phyloP scores from a whole-genome alignment of 1,140 invertebrate genomes.

The Eurosta solidaginis region DNA sequence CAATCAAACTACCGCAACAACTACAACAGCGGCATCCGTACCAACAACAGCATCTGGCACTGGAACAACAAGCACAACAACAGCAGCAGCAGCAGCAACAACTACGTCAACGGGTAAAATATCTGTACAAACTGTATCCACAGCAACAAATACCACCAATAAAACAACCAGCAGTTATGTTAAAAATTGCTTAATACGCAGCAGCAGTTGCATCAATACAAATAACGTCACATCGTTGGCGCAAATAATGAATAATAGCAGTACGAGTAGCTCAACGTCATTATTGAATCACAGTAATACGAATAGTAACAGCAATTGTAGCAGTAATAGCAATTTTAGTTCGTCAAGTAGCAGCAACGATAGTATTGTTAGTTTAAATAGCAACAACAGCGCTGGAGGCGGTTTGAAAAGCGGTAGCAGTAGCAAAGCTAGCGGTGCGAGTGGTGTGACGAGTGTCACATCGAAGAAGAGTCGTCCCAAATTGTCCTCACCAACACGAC shows the following conservation, averaged over 20 bases:
- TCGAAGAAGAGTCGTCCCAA: constrained; percentile 74
- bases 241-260: constrained; percentile 52
- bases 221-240: constrained; percentile 58
- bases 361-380: constrained; percentile 40
- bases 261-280: constrained; percentile 47
- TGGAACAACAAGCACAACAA: too few species aligned
- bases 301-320: constrained; percentile 38
- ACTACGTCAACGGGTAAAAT: background rate
- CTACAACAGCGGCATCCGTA: constrained; percentile 9
- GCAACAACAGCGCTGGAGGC: constrained; percentile 32
- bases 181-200: constrained; percentile 56
- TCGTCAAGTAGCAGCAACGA: constrained; percentile 44
- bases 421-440: constrained; percentile 6
- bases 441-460: background rate
- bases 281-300: constrained; percentile 49
- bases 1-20: background rate
- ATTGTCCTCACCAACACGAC: constrained; percentile 76
- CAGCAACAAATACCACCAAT: constrained; percentile 47
- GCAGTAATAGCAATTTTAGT: constrained; percentile 37
- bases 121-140: constrained; percentile 41
- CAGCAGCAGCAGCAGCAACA: background rate
- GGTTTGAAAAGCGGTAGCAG: constrained; percentile 8
- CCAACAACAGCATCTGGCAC: background rate
- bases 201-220: constrained; percentile 58
- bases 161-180: constrained; percentile 48